Evolutionary conservation across 2,797 vertebrate genomes (phyloP), one percentile per base, ranked within the genome.

Genomic region (Peromyscus attwateri): DNA sequence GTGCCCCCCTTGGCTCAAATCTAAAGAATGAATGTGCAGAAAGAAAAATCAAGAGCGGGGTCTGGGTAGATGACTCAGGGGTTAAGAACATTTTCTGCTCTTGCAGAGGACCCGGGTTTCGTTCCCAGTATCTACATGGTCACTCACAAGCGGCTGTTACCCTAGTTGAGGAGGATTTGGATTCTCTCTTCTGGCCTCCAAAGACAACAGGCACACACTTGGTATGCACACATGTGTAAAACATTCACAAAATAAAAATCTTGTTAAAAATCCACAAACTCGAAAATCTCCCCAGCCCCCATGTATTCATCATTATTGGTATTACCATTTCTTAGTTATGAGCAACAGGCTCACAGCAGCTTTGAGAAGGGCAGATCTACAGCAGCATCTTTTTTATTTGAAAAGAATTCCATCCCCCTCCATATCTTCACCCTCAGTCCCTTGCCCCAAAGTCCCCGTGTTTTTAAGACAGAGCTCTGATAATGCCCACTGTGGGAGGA

Each of bases 401-500:
- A 62, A 91, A 83, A 92, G 31, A 96, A n/a, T 25, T 23, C 37
- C 52, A 55, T 55, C 79, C 55, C 29, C 40, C 71, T 37, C 60
- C 55, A 66, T 25, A 52, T 11, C 23, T 96, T 73, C 34, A 68
- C 43, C 12, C 62, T 68, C 5, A 75, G 27, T 87, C 57, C 11
- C 66, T 91, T 84, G 49, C 40, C 79, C 34, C 76, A 83, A 77
- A 19, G n/a, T 55, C 55, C 68, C 19, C 64, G 11, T 87, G 31
- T 60, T 93, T 95, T 80, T 87, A 81, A 95, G 27, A 87, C 46
- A 68, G n/a, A 94, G 37, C 73, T 97, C 95, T 94, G 77, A 80
- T 79, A 68, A 94, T 66, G 25, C 75, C 27, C 25, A 43, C 80
- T 6, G 57, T 43, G 87, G 70, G 46, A 76, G 60, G 10, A 64